A percentile compares a stretch with the other conserved stretches of the same genome.
These are phyloP conservation scores for Probaryconus sp. DNA, from an alignment of 1,140 invertebrate species.

Conservation along the genomic window DNA sequence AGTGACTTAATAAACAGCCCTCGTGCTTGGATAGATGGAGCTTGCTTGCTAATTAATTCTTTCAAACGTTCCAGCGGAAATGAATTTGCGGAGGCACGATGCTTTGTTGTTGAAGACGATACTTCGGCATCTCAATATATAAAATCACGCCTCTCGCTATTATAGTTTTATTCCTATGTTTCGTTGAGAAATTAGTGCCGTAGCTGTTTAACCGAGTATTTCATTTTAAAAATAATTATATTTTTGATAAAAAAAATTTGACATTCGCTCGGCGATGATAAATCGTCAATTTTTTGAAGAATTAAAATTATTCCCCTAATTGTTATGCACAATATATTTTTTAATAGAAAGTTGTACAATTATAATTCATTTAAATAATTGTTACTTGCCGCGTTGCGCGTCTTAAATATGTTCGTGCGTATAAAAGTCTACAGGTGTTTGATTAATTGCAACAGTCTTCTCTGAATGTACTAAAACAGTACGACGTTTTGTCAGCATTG, in stretches of 20 bases:
- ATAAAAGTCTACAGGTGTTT: constrained; percentile 32
- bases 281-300: too few species aligned
- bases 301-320: too few species aligned
- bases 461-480: constrained; percentile 10
- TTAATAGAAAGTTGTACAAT: constrained; percentile 45
- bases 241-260: too few species aligned
- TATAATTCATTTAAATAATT: constrained; percentile 45
- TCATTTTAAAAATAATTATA: too few species aligned
- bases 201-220: too few species aligned
- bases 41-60: constrained; percentile 44
- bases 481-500: constrained; percentile 19
- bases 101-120: too few species aligned
- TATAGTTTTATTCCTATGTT: too few species aligned
- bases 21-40: constrained; percentile 16
- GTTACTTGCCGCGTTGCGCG: constrained; percentile 16
- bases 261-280: too few species aligned
- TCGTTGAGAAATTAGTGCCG: too few species aligned
- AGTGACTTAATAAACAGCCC: constrained; percentile 40
- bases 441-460: constrained; percentile 35
- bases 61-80: constrained; percentile 13
- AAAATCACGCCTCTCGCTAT: too few species aligned
- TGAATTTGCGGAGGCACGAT: constrained; percentile 1
- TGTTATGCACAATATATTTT: too few species aligned
- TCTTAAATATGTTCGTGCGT: constrained; percentile 14
- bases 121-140: too few species aligned